Evolutionary conservation across 1,140 invertebrate genomes (phyloP).

Genomic region (Akabosia matsudoensis): DNA sequence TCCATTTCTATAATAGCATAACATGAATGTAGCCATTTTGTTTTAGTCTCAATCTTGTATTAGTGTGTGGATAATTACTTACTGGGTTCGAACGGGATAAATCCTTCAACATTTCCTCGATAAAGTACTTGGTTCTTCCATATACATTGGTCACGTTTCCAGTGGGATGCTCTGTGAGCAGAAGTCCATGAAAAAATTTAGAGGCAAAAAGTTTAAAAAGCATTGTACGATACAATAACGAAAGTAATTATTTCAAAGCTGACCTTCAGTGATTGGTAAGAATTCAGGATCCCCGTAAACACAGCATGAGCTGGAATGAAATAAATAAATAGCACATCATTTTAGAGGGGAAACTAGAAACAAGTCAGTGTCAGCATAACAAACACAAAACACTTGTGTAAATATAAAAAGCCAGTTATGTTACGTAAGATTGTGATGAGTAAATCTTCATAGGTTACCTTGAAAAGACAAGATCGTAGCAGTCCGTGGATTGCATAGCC

Average conservation of each 20-base stretch:
- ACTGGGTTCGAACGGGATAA: constrained; percentile 69
- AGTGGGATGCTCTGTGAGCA: constrained; percentile 52
- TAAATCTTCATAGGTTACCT: neutral
- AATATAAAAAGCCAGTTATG: neutral
- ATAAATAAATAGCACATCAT: neutral
- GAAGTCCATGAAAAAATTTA: neutral
- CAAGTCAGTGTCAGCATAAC: too few species aligned
- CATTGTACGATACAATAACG: constrained; percentile 6
- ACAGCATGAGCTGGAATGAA: constrained; percentile 57
- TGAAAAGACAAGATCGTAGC: constrained; percentile 65
- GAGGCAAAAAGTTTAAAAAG: too few species aligned
- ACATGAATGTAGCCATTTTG: neutral
- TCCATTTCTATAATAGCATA: neutral
- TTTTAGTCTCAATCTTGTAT: neutral
- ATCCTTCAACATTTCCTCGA: constrained; percentile 88
- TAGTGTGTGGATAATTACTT: constrained; percentile 44
- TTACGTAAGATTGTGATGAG: neutral
- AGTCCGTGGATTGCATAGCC: constrained; percentile 58
- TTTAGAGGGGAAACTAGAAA: neutral
- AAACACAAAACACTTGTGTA: neutral
- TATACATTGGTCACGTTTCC: constrained; percentile 65
- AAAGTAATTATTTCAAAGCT: neutral
- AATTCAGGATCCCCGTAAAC: constrained; percentile 62
- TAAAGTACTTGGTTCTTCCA: constrained; percentile 83
- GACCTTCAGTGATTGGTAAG: constrained; percentile 59